Evolutionary conservation across 2,113 vertebrate genomes (phyloP).

Genomic region (cattle (Bos taurus)): DNA sequence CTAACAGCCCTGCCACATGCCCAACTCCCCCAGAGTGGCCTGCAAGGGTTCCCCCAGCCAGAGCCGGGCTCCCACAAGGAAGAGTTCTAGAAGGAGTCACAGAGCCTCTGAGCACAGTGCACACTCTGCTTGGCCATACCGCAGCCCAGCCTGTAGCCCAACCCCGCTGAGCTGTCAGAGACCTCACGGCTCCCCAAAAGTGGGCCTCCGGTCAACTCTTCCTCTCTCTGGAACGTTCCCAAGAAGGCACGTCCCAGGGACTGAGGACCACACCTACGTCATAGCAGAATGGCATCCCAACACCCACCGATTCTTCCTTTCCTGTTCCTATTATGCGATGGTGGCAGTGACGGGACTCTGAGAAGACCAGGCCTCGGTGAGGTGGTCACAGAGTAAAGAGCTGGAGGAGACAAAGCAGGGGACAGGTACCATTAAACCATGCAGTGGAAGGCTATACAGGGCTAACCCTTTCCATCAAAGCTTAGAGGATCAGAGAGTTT

Average conservation of each 20-base stretch:
- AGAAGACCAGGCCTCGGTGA: not conserved
- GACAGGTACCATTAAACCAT: not conserved
- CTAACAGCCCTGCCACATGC: not conserved
- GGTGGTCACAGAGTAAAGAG: not conserved
- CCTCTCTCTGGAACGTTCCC: not conserved
- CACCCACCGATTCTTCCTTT: not conserved
- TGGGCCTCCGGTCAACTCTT: not conserved
- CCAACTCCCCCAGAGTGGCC: not conserved
- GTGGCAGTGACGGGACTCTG: not conserved
- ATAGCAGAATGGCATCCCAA: not conserved
- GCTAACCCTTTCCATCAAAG: not conserved
- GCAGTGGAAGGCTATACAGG: not conserved
- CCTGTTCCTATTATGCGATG: accelerated
- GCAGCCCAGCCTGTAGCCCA: not conserved
- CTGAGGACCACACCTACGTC: not conserved
- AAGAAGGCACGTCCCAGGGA: not conserved
- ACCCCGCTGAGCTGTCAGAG: not conserved
- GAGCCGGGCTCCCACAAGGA: not conserved
- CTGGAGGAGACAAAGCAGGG: not conserved
- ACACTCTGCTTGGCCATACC: not conserved
- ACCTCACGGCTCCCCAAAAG: not conserved
- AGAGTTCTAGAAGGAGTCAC: not conserved
- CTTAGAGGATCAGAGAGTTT: not conserved
- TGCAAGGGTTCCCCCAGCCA: not conserved
- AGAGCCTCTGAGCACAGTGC: not conserved